These are phyloP conservation scores for Cromileptes altivelis DNA, from an alignment of 2,113 vertebrate genomes.

Conservation along the genomic window DNA sequence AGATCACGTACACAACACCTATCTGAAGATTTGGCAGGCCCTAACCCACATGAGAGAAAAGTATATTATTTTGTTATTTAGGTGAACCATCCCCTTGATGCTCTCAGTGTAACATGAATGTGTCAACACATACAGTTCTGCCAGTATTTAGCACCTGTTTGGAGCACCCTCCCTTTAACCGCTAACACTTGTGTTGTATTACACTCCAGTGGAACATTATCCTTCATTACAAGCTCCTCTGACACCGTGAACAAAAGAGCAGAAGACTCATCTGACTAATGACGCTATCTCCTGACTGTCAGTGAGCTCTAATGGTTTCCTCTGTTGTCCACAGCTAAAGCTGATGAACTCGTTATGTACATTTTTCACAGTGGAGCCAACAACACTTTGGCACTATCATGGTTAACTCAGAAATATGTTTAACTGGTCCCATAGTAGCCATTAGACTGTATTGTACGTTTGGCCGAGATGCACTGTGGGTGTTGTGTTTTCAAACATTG, in stretches of 20 bases:
- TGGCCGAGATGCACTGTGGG: not conserved
- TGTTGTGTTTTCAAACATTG: not conserved
- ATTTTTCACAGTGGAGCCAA: not conserved
- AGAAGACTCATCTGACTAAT: slow-evolving; percentile 62
- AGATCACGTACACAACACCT: too few species aligned
- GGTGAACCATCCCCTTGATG: not conserved
- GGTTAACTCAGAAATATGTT: slow-evolving; percentile 6
- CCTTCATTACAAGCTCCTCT: slow-evolving; percentile 78
- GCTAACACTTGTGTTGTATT: slow-evolving; percentile 62
- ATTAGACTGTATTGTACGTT: not conserved
- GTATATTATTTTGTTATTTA: not conserved
- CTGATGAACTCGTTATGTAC: slow-evolving; percentile 6
- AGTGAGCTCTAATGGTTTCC: slow-evolving; percentile 50
- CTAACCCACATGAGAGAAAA: not conserved
- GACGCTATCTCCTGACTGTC: slow-evolving; percentile 51
- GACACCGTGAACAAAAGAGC: slow-evolving; percentile 72
- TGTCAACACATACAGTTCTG: slow-evolving; percentile 24
- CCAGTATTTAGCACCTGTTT: slow-evolving; percentile 61
- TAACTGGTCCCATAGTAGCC: not conserved
- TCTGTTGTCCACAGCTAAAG: slow-evolving; percentile 22
- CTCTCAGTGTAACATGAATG: not conserved
- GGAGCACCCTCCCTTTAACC: slow-evolving; percentile 37
- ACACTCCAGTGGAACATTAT: slow-evolving; percentile 61
- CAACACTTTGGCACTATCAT: not conserved
- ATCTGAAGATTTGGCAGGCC: not conserved